Conservation (phyloP, 2,888 invertebrate genomes). For the Bimastos eiseni region DNA sequence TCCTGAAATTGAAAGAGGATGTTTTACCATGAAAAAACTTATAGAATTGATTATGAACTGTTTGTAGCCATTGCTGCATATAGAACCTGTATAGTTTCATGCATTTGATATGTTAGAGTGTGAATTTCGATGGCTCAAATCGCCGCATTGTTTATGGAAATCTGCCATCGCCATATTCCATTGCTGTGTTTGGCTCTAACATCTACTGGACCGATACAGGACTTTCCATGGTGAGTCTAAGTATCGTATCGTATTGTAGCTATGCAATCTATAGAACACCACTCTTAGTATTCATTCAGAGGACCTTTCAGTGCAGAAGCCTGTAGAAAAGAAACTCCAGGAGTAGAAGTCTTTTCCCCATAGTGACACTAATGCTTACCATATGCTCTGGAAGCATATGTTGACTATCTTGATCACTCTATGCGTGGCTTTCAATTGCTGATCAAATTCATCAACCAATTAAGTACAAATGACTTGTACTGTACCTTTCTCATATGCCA, state of each 20-base stretch:
- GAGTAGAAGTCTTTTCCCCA: too few relatives aligned
- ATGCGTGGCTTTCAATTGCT: background rate
- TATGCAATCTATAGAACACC: too few relatives aligned
- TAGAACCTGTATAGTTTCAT: background rate
- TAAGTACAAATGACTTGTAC: background rate
- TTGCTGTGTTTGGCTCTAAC: conserved; percentile 80
- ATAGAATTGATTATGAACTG: background rate
- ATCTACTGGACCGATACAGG: conserved; percentile 95
- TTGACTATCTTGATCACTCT: too few relatives aligned
- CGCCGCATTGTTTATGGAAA: conserved; percentile 79
- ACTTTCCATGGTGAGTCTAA: conserved; percentile 46
- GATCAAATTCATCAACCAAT: background rate
- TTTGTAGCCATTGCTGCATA: background rate
- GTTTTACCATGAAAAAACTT: background rate
- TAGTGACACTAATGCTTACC: too few relatives aligned
- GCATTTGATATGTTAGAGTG: conserved; percentile 50
- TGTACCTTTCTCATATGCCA: background rate
- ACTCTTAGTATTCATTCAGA: too few relatives aligned
- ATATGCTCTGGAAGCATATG: too few relatives aligned
- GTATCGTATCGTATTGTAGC: background rate
- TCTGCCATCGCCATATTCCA: conserved; percentile 89
- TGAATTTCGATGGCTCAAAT: conserved; percentile 58
- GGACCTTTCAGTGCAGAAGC: too few relatives aligned
- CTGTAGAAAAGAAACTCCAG: too few relatives aligned
- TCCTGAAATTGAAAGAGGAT: background rate